A percentile compares a stretch with the other conserved stretches of the same genome.
phyloP scores from a whole-genome alignment of 2,113 vertebrate species.

The Phyllostomus hastatus region DNA sequence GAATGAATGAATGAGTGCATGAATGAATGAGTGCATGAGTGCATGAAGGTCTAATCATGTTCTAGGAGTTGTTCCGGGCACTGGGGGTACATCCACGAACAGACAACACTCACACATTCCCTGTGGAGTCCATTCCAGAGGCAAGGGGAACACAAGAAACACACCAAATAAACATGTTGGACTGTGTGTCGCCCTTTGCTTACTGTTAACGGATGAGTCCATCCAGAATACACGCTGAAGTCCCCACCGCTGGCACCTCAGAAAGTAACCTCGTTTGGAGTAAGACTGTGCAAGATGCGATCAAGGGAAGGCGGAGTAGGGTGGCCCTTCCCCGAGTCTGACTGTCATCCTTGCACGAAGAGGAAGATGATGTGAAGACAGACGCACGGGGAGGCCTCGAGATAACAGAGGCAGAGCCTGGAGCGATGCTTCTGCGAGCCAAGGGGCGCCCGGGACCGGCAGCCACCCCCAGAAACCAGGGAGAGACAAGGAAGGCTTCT shows the following conservation, averaged over 20 bases:
- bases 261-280: neutral
- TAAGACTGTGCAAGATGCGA: neutral
- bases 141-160: neutral
- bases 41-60: accelerated
- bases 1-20: no score
- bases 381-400: neutral
- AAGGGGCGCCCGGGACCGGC: no score
- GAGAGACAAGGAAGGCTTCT: accelerated
- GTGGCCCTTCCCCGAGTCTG: neutral
- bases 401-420: neutral
- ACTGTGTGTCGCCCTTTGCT: neutral
- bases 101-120: no score
- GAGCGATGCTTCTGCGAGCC: no score
- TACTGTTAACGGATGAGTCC: neutral
- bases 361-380: neutral
- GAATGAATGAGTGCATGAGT: neutral
- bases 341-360: neutral
- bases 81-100: neutral
- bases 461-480: neutral
- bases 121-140: neutral
- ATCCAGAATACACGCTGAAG: neutral
- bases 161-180: neutral
- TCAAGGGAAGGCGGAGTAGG: neutral
- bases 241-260: neutral
- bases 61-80: no score